Evolutionary conservation across 2,888 invertebrate species (phyloP).

Genomic region (Atrina japonica): DNA sequence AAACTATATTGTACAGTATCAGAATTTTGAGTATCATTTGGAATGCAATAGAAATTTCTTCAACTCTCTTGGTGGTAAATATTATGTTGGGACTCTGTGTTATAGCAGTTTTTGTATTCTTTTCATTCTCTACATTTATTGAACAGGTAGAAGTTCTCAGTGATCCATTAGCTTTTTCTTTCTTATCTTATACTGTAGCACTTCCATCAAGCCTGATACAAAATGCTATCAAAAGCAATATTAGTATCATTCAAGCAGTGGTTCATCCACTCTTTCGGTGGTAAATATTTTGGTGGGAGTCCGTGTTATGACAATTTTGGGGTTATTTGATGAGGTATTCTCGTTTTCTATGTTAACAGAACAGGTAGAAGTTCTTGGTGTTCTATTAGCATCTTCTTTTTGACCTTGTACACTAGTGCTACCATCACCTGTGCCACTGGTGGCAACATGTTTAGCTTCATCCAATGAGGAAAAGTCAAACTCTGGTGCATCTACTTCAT

Average conservation of each 20-base stretch:
- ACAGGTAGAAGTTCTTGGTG: neutral
- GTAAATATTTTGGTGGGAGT: slow-evolving; percentile 17
- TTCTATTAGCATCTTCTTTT: neutral
- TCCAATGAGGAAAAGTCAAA: neutral
- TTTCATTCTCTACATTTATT: no score
- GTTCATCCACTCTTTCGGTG: slow-evolving; percentile 1
- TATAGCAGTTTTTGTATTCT: slow-evolving; percentile 8
- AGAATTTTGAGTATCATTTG: no score
- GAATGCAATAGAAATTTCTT: no score
- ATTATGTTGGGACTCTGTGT: slow-evolving; percentile 9
- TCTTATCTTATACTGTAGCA: neutral
- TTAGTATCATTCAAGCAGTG: no score
- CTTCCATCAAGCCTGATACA: no score
- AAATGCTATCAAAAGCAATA: no score
- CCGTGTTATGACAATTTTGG: slow-evolving; percentile 17
- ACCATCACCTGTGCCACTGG: neutral
- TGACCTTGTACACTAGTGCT: neutral
- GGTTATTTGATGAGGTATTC: neutral
- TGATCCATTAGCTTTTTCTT: neutral
- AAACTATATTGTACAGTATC: no score
- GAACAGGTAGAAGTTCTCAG: neutral
- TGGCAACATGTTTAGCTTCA: neutral
- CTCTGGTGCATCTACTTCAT: neutral
- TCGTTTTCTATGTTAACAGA: no score
- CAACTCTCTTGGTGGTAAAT: neutral